These are phyloP conservation scores for Drosophila athabasca DNA, from an alignment of 1,140 invertebrate genomes.

Conservation along the genomic window DNA sequence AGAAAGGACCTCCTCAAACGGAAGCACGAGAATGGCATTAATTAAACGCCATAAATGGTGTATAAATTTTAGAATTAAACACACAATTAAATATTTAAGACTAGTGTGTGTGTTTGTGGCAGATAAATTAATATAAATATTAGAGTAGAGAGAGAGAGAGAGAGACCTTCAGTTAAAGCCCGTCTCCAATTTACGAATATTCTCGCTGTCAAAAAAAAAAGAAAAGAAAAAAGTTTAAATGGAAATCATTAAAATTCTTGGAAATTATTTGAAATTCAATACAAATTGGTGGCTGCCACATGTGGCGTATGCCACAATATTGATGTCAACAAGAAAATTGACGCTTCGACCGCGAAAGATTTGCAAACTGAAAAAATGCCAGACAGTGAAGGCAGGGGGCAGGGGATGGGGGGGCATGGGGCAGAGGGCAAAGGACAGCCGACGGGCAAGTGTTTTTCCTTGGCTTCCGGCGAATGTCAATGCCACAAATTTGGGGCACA, in stretches of 20 bases:
- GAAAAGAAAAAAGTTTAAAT: too few species aligned
- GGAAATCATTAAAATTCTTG: neutral
- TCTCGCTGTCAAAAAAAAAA: conserved; percentile 10
- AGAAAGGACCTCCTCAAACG: conserved; percentile 22
- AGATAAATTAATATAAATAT: conserved; percentile 7
- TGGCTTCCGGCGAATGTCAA: conserved; percentile 79
- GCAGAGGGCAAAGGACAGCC: conserved; percentile 56
- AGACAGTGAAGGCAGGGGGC: conserved; percentile 47
- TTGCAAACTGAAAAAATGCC: conserved; percentile 56
- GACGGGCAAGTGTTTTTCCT: conserved; percentile 73
- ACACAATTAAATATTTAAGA: conserved; percentile 34
- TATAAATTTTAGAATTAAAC: conserved; percentile 43
- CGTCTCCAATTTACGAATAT: conserved; percentile 6
- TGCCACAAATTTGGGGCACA: conserved; percentile 73
- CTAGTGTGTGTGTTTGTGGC: too few species aligned
- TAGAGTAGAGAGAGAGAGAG: neutral
- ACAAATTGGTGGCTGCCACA: neutral
- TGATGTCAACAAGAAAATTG: conserved; percentile 44
- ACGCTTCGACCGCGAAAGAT: conserved; percentile 12
- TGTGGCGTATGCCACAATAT: conserved; percentile 21
- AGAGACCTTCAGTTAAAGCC: too few species aligned
- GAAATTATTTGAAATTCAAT: conserved; percentile 35
- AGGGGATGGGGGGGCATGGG: too few species aligned
- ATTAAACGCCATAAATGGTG: conserved; percentile 32
- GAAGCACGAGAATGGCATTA: conserved; percentile 44